Evolutionary conservation across 2,113 vertebrate genomes (phyloP), one percentile per base, ranked within the genome.

Genomic region (Ammodytes marinus): DNA sequence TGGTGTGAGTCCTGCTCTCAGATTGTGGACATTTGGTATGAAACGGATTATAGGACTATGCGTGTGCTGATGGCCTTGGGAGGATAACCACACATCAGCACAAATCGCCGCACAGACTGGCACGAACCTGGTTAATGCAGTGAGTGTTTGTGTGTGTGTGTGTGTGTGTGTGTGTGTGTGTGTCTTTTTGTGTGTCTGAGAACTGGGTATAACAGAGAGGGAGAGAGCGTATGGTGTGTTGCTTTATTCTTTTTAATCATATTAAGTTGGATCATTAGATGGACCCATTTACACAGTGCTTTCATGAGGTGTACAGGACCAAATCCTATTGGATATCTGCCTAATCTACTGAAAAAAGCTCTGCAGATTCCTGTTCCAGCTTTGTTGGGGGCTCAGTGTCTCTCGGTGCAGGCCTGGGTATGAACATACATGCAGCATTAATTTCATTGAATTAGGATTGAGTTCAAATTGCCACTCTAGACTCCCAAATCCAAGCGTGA

Each of bases 241-340:
- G 67, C 79, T 89, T 91, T 89, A 88, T 90, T 90, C 61, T 61
- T 79, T 90, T 88, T 90, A 94, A 92, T 92, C 88, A 91, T 89
- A 88, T 91, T 91, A 91, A 84, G 70, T 53, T 82, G 90, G 90
- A 88, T 90, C 86, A 93, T 93, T 93, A 88, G 80, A 90, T 86
- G 74, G 89, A 77, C 89, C 79, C 88, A 87, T 92, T 92, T 91
- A 85, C 77, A 79, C 77, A 74, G 85, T 66, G 85, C 76, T 91
- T 90, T 93, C 75, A 90, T 78, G 87, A 90, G 79, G 85, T 83
- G 85, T 82, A 90, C 13, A 52, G 68, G 67, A 83, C 82, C 82
- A 90, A 92, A 92, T 92, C 91, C 94, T 90, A 70, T 92, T 92
- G 90, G 93, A 86, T 87, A 82, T 74, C 49, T 2, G 76, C 90